Base-by-base conservation (phyloP, 1,140 invertebrate species). In the Hylaeus anthracinus region DNA sequence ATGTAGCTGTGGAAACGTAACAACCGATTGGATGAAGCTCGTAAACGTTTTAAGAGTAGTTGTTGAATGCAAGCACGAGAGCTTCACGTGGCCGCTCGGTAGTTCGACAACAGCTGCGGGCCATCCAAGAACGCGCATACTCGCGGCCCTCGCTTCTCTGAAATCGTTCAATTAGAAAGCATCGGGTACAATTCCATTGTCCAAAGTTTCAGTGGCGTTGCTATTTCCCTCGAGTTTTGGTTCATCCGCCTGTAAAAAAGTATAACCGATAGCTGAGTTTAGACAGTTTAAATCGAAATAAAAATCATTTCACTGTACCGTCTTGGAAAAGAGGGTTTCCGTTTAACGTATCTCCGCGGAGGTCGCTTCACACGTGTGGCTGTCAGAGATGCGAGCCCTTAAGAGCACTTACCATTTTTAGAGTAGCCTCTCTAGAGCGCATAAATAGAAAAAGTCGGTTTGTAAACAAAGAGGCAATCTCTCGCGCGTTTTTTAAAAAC, bases 51-150 rank as follows among this genome's bases (percentile, higher is more conserved):
- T 14, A 41, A 56, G 65, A 41, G 69, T 39, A 75, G 56, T 70
- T 26, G 72, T 69, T 58, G 73, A 77, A 77, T 60, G 73, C 76
- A 80, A 70, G n/a, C 63, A 58, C 73, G 65, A 53, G 39, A 37
- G 60, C 15, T 70, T 70, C 77, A 71, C 72, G 83, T 56, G 69
- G 55, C 56, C 15, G 53, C 58, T 67, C 51, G 56, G 55, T 72
- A 72, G 75, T 81, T 60, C 65, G 66, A 66, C 72, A 86, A 85
- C 84, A 86, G 84, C 84, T 86, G 84, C 65, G 60, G 58, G 77
- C 79, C 55, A 86, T 86, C 83, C 78, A 63, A n/a, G 55, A 71
- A 55, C 67, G 75, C 66, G 82, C 79, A 61, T 56, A 51, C 61
- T 56, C 14, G n/a, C 53, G 48, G 45, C 0, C 10, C 41, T 43